These are phyloP conservation scores for Phataginus tricuspis DNA, from an alignment of 2,797 vertebrate species.

Conservation along the genomic window DNA sequence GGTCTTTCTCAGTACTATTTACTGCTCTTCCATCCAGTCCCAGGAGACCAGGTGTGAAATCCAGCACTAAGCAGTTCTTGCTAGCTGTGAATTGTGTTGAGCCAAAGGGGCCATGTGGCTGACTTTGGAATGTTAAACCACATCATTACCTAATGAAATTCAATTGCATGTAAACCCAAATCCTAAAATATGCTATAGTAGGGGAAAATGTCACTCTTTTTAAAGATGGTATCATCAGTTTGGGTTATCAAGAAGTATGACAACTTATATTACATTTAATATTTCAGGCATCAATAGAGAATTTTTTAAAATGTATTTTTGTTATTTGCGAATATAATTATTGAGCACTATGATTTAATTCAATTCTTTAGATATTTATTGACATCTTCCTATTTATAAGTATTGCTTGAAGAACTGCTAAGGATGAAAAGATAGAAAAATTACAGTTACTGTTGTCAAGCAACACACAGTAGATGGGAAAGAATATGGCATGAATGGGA, in stretches of 20 bases:
- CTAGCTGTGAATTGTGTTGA: conserved; percentile 63
- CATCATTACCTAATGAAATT: conserved; percentile 47
- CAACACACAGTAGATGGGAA: not conserved
- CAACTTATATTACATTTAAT: not conserved
- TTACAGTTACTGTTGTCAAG: not conserved
- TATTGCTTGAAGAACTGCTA: not conserved
- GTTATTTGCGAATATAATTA: not conserved
- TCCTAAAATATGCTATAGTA: conserved; percentile 27
- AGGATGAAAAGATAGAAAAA: not conserved
- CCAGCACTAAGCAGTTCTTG: conserved; percentile 60
- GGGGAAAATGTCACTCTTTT: conserved; percentile 30
- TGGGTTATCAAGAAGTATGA: not conserved
- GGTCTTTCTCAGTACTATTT: conserved; percentile 49
- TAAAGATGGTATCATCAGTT: not conserved
- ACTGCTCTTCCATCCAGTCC: conserved; percentile 14
- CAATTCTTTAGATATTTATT: not conserved
- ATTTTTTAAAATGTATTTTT: not conserved
- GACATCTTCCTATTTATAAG: not conserved
- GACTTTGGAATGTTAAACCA: conserved; percentile 57
- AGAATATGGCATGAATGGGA: not conserved
- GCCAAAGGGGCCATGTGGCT: conserved; percentile 8
- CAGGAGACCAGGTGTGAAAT: conserved; percentile 64
- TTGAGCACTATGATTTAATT: not conserved
- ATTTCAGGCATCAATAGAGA: not conserved
- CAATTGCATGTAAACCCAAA: conserved; percentile 4